Conservation (phyloP, 2,113 vertebrate genomes). For the Perca flavescens region DNA sequence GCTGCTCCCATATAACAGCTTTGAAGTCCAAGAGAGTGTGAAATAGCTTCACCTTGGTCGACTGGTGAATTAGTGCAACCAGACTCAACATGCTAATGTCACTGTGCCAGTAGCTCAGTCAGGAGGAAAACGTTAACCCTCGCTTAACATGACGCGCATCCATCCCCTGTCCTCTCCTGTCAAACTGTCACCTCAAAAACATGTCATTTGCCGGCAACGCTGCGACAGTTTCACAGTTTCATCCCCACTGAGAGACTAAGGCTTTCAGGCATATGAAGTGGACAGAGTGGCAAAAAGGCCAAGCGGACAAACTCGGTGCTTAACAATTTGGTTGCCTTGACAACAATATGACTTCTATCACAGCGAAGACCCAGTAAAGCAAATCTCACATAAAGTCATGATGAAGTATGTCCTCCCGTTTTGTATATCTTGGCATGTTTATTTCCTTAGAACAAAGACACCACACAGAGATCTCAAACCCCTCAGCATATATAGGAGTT, state of each 20-base stretch:
- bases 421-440: neutral
- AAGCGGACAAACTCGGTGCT: constrained; percentile 8
- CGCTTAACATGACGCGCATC: constrained; percentile 21
- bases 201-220: neutral
- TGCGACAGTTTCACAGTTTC: neutral
- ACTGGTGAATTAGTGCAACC: neutral
- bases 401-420: neutral
- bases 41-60: constrained; percentile 51
- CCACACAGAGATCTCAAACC: neutral
- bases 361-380: neutral
- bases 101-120: constrained; percentile 15
- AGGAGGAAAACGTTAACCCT: constrained; percentile 27
- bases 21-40: constrained; percentile 54
- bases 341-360: constrained; percentile 37
- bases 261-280: constrained; percentile 18
- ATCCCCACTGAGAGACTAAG: neutral
- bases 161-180: constrained; percentile 45
- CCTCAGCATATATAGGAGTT: neutral
- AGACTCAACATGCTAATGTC: constrained; percentile 38
- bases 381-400: neutral
- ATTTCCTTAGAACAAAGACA: neutral
- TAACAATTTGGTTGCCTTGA: constrained; percentile 52
- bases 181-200: constrained; percentile 19
- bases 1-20: constrained; percentile 23
- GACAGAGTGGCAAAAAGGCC: constrained; percentile 19